Evolutionary conservation across 2,797 vertebrate species (phyloP).

Genomic region (Rhinatrema bivittatum): DNA sequence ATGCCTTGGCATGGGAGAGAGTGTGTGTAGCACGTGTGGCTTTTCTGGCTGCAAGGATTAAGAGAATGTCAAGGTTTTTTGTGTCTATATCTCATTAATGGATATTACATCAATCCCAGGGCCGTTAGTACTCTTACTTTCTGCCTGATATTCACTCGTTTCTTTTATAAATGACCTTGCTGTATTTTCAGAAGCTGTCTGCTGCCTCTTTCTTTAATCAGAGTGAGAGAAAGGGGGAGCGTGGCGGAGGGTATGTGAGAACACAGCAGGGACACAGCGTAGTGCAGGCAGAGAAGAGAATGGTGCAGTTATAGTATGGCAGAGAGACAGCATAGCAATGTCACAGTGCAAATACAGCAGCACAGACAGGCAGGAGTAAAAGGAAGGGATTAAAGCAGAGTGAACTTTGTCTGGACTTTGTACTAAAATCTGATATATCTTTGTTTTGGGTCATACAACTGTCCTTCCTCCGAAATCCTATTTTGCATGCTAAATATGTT

Average conservation of each 20-base stretch:
- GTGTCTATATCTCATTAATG: not conserved
- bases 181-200: not conserved
- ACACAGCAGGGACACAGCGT: not conserved
- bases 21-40: not conserved
- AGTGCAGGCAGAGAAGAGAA: too few relatives aligned
- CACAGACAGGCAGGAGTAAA: too few relatives aligned
- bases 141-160: not conserved
- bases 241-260: not conserved
- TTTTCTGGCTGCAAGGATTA: not conserved
- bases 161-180: not conserved
- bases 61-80: too few relatives aligned
- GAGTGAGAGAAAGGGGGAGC: not conserved
- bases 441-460: too few relatives aligned
- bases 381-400: too few relatives aligned
- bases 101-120: not conserved
- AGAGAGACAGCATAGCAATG: too few relatives aligned
- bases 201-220: not conserved
- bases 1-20: not conserved
- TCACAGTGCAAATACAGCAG: too few relatives aligned
- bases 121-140: not conserved
- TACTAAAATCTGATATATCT: too few relatives aligned
- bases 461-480: too few relatives aligned
- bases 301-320: too few relatives aligned
- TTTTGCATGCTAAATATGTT: too few relatives aligned
- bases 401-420: too few relatives aligned